Base-by-base conservation (phyloP, 1,140 invertebrate species). In the Planococcus citri region DNA sequence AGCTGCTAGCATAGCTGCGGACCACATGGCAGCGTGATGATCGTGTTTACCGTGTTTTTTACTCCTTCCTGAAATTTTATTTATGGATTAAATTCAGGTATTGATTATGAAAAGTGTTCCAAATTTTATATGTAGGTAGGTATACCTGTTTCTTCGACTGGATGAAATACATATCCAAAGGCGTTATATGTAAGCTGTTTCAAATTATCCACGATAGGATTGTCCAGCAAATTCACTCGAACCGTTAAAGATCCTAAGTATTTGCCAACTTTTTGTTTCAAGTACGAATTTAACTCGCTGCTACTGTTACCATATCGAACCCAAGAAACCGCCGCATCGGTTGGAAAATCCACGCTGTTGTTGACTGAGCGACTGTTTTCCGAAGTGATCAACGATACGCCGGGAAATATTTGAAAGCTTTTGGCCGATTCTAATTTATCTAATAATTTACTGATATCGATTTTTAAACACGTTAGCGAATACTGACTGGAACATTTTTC, bases 391-490 rank as follows among this genome's bases (percentile, higher is more conserved):
- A 71, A 17, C 0, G 68, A 72, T 1, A 74, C 64, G 0, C 75
- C 73, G 6, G 89, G 74, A 0, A 92, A 79, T 69, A 83, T 82
- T 27, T 86, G 78, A 37, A 72, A 74, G 73, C 86, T 81, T 25
- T 86, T 82, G 41, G 84, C 82, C 68, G 85, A 82, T 27, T 84
- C 86, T 2, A 91, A 75, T 72, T 84, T 85, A 73, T 91, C 88
- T 27, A 92, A 80, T 74, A 90, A 83, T 0, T 86, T 85, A 12
- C 90, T 85, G 25, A 90, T 83, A 78, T 91, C 89, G 69, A 92
- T 80, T 76, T 91, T 91, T n/a, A 92, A 78, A 74, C 89, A 92
- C 33, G 86, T 88, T 12, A 85, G 80, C 76, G 87, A 89, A 73
- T 90, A 90, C 0, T 83, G 81, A 12, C 84, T 84, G 21, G 81